These are phyloP conservation scores for Onychostoma macrolepis DNA, from an alignment of 2,113 vertebrate species.

Conservation along the genomic window DNA sequence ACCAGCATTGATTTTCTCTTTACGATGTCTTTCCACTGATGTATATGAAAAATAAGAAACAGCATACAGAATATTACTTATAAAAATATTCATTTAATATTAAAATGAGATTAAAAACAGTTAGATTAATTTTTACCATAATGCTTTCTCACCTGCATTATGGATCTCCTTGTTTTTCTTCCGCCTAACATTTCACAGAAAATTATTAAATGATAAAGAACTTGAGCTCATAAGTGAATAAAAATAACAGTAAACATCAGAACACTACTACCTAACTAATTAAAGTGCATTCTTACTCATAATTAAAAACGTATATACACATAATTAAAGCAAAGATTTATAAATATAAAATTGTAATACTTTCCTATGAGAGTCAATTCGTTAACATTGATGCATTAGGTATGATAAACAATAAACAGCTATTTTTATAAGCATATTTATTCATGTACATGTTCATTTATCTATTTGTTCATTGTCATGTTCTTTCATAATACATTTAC, in stretches of 20 bases:
- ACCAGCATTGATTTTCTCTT: slow-evolving; percentile 98
- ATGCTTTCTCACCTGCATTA: slow-evolving; percentile 86
- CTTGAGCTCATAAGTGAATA: not conserved
- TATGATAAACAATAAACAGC: not conserved
- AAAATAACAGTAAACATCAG: not conserved
- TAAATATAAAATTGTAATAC: not conserved
- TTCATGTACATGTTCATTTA: not conserved
- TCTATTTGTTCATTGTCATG: not conserved
- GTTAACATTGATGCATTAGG: not conserved
- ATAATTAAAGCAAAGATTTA: not conserved
- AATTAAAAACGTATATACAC: too few relatives aligned
- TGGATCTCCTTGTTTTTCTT: slow-evolving; percentile 99
- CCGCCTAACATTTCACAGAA: slow-evolving; percentile 73
- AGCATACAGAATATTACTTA: not conserved
- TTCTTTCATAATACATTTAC: not conserved
- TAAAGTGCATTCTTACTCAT: not conserved
- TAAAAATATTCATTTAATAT: not conserved
- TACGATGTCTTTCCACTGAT: slow-evolving; percentile 96
- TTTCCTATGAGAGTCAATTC: not conserved
- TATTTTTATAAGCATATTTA: not conserved
- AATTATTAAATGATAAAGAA: not conserved
- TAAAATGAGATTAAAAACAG: not conserved
- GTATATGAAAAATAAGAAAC: not conserved
- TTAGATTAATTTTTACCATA: not conserved
- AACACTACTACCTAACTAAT: not conserved